Percentiles rank a stretch among this genome's conserved stretches.
phyloP scores from a whole-genome alignment of 2,797 vertebrate species.

The Phalanger gymnotis region DNA sequence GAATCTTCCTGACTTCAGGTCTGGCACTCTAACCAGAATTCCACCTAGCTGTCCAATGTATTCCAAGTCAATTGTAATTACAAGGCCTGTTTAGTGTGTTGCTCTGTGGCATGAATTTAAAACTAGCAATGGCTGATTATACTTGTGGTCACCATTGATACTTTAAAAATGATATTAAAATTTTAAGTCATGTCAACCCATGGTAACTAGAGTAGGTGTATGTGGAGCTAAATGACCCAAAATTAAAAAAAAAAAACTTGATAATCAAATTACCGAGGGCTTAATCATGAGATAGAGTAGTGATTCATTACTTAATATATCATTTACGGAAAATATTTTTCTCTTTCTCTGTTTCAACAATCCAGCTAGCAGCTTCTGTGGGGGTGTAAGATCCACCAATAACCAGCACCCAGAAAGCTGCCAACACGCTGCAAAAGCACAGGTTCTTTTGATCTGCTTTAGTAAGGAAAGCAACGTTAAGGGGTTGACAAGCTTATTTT shows the following conservation, averaged over 20 bases:
- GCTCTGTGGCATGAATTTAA: background rate
- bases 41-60: background rate
- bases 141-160: slow-evolving; percentile 9
- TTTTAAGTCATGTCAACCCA: slow-evolving; percentile 37
- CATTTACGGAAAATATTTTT: slow-evolving; percentile 43
- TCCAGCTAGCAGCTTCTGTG: too few relatives aligned
- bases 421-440: too few relatives aligned
- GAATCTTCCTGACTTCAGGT: background rate
- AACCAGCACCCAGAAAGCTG: too few relatives aligned
- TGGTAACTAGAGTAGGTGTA: slow-evolving; percentile 31
- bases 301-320: slow-evolving; percentile 2
- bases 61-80: background rate
- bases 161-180: slow-evolving; percentile 18
- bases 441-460: too few relatives aligned
- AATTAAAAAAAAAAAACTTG: slow-evolving; percentile 61
- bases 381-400: too few relatives aligned
- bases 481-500: too few relatives aligned
- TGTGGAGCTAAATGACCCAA: slow-evolving; percentile 8
- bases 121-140: background rate
- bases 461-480: too few relatives aligned
- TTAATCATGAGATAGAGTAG: slow-evolving; percentile 42
- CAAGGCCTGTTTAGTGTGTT: background rate
- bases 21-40: too few relatives aligned
- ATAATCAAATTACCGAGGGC: slow-evolving; percentile 69
- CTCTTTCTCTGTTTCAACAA: too few relatives aligned